A percentile compares a stretch with the other conserved stretches of the same genome.
These are phyloP conservation scores for Dasypogon diadema DNA, from an alignment of 2,888 invertebrate species.

Conservation along the genomic window DNA sequence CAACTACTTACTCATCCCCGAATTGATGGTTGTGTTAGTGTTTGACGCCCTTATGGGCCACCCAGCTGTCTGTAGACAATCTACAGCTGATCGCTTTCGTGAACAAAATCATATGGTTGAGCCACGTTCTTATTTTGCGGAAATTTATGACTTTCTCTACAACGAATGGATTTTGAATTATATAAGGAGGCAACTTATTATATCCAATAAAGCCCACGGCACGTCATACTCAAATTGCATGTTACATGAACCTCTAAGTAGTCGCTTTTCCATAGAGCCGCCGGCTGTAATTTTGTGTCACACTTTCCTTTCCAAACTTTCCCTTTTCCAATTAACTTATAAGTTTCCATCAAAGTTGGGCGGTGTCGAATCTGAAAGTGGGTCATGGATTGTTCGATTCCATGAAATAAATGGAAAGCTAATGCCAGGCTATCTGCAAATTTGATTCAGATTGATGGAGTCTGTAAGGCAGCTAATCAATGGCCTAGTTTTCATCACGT, in stretches of 20 bases:
- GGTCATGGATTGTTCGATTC: slow-evolving; percentile 20
- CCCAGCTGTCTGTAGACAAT: not conserved
- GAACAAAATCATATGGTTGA: slow-evolving; percentile 51
- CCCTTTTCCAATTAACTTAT: slow-evolving; percentile 19
- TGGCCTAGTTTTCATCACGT: no score
- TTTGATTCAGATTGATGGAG: no score
- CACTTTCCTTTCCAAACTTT: slow-evolving; percentile 8
- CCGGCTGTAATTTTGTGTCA: not conserved
- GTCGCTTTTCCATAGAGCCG: not conserved
- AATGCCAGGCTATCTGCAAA: not conserved
- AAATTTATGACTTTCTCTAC: slow-evolving; percentile 10
- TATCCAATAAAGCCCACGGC: not conserved
- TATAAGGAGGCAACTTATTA: not conserved
- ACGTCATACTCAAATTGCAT: slow-evolving; percentile 4
- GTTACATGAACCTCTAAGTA: slow-evolving; percentile 1
- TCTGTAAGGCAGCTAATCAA: no score
- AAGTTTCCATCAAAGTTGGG: slow-evolving; percentile 6
- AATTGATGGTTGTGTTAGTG: not conserved
- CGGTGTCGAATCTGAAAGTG: not conserved
- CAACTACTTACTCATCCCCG: slow-evolving; percentile 33
- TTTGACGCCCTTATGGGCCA: slow-evolving; percentile 1
- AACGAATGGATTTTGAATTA: not conserved
- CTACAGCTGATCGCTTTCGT: slow-evolving; percentile 40
- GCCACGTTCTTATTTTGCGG: slow-evolving; percentile 28
- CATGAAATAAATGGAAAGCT: not conserved